A percentile compares a stretch with the other conserved stretches of the same genome.
phyloP scores from a whole-genome alignment of 2,113 vertebrate species.

The Phoxinus phoxinus region DNA sequence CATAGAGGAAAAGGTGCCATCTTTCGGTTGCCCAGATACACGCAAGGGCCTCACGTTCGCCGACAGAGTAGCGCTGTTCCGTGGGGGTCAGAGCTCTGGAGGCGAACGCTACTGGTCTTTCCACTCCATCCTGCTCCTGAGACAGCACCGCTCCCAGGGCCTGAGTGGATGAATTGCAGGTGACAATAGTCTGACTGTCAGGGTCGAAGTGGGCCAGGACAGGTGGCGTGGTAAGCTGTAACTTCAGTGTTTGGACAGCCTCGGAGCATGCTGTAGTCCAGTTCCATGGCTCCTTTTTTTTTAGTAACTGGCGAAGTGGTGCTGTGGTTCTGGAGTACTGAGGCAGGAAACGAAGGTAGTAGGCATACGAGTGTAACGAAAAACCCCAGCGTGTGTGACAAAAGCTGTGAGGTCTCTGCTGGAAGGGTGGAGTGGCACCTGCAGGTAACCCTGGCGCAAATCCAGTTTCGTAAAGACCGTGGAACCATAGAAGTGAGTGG shows the following conservation, averaged over 20 bases:
- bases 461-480: neutral
- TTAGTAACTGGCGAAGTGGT: conserved; percentile 1
- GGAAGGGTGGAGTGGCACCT: no score
- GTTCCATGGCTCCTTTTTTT: neutral
- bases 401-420: no score
- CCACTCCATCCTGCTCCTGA: no score
- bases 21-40: conserved; percentile 45
- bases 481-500: neutral
- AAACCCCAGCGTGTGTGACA: no score
- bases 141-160: conserved; percentile 23
- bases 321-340: neutral
- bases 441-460: no score
- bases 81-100: no score
- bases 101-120: no score
- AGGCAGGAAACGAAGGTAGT: conserved; percentile 29
- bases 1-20: conserved; percentile 44
- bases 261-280: neutral
- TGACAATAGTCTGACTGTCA: conserved; percentile 11
- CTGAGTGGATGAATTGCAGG: conserved; percentile 24
- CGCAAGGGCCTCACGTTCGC: conserved; percentile 23
- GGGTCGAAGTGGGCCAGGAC: conserved; percentile 4
- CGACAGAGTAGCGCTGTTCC: conserved; percentile 44
- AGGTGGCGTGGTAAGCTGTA: neutral
- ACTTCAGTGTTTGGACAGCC: neutral
- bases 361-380: neutral